Evolutionary conservation across 2,888 invertebrate species (phyloP), one percentile per base, ranked within the genome.

Genomic region (Noctua janthe): DNA sequence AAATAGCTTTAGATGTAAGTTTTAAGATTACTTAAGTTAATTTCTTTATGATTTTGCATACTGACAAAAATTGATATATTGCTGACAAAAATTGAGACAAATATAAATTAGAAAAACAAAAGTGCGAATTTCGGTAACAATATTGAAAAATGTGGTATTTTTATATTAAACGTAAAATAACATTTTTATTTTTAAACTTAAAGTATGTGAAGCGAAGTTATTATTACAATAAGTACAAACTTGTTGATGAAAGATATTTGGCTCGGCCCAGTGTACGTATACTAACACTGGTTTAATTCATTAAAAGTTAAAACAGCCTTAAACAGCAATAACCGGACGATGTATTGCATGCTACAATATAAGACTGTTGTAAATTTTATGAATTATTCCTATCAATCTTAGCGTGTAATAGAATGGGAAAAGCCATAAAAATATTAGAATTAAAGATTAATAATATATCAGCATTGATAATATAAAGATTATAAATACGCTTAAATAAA

Each of bases 401-500:
- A 94, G 94, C 89, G 89, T 94, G 91, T 94, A 94, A 93, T 93
- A 91, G 89, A 92, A 94, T 93, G 92, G 94, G 95, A 92, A 88
- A 95, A 95, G 95, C 96, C 96, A 96, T 96, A 94, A 93, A 93
- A 93, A 94, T 95, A 95, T 94, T 96, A 97, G 96, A 93, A 91
- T 93, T 96, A 96, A 95, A 96, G 94, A 92, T 95, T 95, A 95
- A 96, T 96, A 97, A 97, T 97, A 97, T 97, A 97, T 97, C 96
- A 95, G 94, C 96, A 97, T 96, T 94, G 95, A 96, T 96, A 95
- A 94, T 96, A 96, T 96, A 96, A 96, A 97, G 94, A 95, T 96
- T 96, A 97, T 96, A 96, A 97, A 96, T 97, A 97, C 97, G 97
- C 97, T 97, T 97, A 97, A 97, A 97, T 97, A 97, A 97, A 97